Evolutionary conservation across 2,888 invertebrate genomes (phyloP).

Genomic region (Chrysolina oricalcia): DNA sequence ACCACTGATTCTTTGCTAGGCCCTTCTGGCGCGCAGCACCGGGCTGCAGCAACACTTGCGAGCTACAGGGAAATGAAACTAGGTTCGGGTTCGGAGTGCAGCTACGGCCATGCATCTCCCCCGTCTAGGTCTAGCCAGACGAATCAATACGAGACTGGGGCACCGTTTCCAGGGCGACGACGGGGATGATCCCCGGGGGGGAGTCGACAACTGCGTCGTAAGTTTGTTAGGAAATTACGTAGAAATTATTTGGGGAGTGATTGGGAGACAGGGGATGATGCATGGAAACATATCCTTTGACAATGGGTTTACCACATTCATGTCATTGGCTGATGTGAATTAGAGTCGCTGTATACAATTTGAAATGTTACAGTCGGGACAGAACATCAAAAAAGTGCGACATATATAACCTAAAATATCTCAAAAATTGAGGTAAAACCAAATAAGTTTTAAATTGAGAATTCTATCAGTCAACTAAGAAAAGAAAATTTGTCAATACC

Average conservation of each 20-base stretch:
- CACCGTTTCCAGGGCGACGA: constrained; percentile 50
- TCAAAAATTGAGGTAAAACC: no score
- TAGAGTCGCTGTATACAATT: no score
- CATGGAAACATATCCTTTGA: neutral
- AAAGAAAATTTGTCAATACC: no score
- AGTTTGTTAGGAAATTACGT: neutral
- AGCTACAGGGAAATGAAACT: constrained; percentile 49
- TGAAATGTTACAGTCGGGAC: no score
- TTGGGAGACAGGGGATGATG: neutral
- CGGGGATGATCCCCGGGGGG: constrained; percentile 32
- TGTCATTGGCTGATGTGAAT: no score
- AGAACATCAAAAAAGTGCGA: no score
- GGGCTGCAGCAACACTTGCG: constrained; percentile 45
- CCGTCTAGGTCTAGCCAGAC: constrained; percentile 47
- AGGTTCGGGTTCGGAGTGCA: constrained; percentile 40
- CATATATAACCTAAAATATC: no score
- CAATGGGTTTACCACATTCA: neutral
- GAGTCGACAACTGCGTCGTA: constrained; percentile 29
- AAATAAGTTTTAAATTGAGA: no score
- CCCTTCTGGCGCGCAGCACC: constrained; percentile 29
- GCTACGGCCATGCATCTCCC: constrained; percentile 47
- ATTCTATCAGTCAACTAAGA: no score
- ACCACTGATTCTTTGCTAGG: neutral
- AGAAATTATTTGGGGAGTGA: neutral
- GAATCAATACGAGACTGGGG: constrained; percentile 55